phyloP scores from a whole-genome alignment of 2,113 vertebrate species.

The Dolichallabes microphthalmus region DNA sequence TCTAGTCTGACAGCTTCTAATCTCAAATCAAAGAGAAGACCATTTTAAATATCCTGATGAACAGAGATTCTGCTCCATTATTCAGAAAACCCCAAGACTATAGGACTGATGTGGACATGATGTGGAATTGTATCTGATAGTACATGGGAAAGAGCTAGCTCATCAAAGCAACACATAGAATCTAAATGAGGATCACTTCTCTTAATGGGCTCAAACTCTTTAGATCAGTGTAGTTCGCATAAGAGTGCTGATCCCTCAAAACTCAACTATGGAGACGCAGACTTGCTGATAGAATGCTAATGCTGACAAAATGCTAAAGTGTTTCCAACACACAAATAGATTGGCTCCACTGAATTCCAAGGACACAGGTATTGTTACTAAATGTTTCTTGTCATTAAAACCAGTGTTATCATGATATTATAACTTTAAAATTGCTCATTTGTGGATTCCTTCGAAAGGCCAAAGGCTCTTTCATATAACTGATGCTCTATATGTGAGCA shows the following conservation, averaged over 20 bases:
- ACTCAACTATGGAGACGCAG: constrained; percentile 25
- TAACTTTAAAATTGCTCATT: neutral
- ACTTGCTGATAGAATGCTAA: constrained; percentile 36
- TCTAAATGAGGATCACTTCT: constrained; percentile 30
- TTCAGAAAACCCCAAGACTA: constrained; percentile 26
- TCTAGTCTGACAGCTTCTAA: constrained; percentile 64
- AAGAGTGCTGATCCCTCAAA: constrained; percentile 43
- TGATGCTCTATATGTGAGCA: neutral
- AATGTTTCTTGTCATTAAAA: neutral
- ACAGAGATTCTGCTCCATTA: constrained; percentile 13
- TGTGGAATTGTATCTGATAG: constrained; percentile 15
- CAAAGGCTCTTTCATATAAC: neutral
- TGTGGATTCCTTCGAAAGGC: neutral
- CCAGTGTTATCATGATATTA: neutral
- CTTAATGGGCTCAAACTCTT: constrained; percentile 38
- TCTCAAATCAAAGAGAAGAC: constrained; percentile 65
- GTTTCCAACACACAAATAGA: neutral
- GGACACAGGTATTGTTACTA: neutral
- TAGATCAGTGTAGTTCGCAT: constrained; percentile 13
- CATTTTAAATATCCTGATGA: constrained; percentile 61
- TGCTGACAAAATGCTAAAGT: constrained; percentile 14
- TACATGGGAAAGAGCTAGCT: constrained; percentile 33
- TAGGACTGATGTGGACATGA: constrained; percentile 35
- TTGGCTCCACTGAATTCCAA: neutral
- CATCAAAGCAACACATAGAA: constrained; percentile 41